phyloP scores from a whole-genome alignment of 37 sponge, comb jelly and placozoan species.

The Crambe crambe region DNA sequence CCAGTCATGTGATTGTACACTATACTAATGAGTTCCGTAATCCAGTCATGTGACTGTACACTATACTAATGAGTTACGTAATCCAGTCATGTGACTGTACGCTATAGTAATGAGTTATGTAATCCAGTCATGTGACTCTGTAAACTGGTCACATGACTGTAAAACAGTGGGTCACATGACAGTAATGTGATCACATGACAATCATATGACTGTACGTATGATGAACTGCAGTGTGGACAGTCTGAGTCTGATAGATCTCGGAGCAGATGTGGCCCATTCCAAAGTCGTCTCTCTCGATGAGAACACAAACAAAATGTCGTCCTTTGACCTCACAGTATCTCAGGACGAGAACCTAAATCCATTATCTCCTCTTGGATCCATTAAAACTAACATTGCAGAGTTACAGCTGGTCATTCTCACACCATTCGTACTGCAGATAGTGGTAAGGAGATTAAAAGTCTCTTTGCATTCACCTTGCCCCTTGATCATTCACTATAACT shows the following conservation, averaged over 20 bases:
- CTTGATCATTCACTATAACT: no score
- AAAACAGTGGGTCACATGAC: no score
- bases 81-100: no score
- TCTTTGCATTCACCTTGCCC: no score
- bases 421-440: conserved; percentile 39
- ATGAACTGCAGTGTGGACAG: conserved; percentile 24
- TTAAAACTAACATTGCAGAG: conserved; percentile 42
- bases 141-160: no score
- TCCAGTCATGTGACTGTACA: no score
- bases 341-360: not conserved
- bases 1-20: no score
- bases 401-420: conserved; percentile 25
- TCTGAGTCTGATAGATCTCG: conserved; percentile 34
- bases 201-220: no score
- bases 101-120: no score
- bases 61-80: no score
- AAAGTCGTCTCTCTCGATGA: conserved; percentile 45
- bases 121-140: not conserved
- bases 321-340: conserved; percentile 24
- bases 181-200: no score
- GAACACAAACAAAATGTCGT: conserved; percentile 29
- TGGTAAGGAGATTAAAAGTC: conserved; percentile 47
- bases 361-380: conserved; percentile 29
- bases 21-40: no score
- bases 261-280: not conserved